Conservation (phyloP, 1,140 invertebrate genomes). For the Palaemon carinicauda region DNA sequence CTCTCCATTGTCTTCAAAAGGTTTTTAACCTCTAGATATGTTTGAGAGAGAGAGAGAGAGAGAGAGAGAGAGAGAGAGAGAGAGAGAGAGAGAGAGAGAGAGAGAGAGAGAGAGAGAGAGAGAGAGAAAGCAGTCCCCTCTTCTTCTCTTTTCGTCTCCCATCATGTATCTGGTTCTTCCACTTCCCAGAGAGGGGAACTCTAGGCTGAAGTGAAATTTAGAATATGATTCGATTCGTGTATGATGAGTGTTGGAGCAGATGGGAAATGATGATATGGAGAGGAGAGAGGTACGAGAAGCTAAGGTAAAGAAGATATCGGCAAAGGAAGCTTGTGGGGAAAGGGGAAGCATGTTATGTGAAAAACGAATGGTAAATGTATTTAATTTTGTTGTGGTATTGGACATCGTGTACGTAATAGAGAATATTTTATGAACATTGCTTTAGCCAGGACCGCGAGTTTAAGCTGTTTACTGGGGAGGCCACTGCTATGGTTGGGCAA, state of each 20-base stretch:
- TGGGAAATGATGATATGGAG: background rate
- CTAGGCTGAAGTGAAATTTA: background rate
- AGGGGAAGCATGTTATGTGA: too few species aligned
- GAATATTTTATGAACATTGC: too few species aligned
- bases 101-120: slow-evolving; percentile 21
- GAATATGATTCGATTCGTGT: background rate
- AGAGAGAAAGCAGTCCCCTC: background rate
- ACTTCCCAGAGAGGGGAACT: background rate
- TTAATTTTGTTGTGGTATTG: too few species aligned
- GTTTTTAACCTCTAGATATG: too few species aligned
- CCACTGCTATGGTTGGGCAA: too few species aligned
- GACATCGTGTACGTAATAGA: too few species aligned
- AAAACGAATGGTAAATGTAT: too few species aligned
- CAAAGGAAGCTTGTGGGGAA: background rate
- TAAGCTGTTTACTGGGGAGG: too few species aligned
- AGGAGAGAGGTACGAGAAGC: background rate
- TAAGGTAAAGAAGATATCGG: too few species aligned
- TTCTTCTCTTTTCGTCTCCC: background rate
- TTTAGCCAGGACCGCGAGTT: too few species aligned
- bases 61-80: background rate
- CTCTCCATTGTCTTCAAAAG: too few species aligned
- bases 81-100: slow-evolving; percentile 22
- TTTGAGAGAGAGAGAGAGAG: background rate
- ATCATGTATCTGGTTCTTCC: background rate
- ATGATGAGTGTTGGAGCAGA: background rate